phyloP scores from a whole-genome alignment of 1,140 invertebrate genomes.

The Octopus bimaculoides region DNA sequence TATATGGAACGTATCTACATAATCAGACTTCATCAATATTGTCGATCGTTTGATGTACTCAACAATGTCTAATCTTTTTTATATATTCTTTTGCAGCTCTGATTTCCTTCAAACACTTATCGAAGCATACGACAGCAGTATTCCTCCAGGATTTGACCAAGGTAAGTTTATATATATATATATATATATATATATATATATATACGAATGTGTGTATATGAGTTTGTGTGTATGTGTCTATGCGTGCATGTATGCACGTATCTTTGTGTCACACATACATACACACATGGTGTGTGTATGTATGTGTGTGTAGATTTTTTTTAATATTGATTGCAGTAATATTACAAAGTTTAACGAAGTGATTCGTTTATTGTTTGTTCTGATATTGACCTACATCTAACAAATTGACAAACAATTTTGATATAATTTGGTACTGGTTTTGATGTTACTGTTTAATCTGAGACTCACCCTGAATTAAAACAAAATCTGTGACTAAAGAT shows the following conservation, averaged over 20 bases:
- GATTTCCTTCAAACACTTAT: constrained; percentile 27
- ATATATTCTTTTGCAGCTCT: constrained; percentile 24
- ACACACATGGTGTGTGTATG: not conserved
- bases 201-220: not conserved
- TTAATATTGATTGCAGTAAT: not conserved
- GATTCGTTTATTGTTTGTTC: too few species aligned
- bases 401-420: too few species aligned
- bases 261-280: not conserved
- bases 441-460: too few species aligned
- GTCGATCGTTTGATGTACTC: too few species aligned
- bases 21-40: too few species aligned
- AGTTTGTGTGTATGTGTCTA: not conserved
- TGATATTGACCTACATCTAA: too few species aligned
- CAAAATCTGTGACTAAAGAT: too few species aligned
- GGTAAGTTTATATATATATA: constrained; percentile 25
- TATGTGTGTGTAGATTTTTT: not conserved
- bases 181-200: not conserved
- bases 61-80: not conserved
- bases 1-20: too few species aligned
- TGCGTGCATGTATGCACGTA: not conserved
- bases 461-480: too few species aligned
- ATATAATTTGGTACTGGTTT: too few species aligned
- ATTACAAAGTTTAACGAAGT: too few species aligned
- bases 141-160: constrained; percentile 39
- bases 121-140: constrained; percentile 35